Evolutionary conservation across 2,113 vertebrate species (phyloP).

Genomic region (human): GRCh38 chr1:73777001-73777500

Average conservation of each 20-base stretch:
- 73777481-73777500: no score
- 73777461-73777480: no score
- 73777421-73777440: no score
- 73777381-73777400: not conserved
- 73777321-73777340: not conserved
- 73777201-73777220: not conserved
- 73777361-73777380: not conserved
- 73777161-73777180: not conserved
- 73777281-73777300: not conserved
- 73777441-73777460: fast-evolving
- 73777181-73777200: not conserved
- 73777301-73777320: not conserved
- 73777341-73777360: not conserved
- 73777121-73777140: not conserved
- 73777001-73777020: not conserved
- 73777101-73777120: not conserved
- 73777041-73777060: not conserved
- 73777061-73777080: not conserved
- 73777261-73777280: not conserved
- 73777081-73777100: not conserved
- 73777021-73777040: not conserved
- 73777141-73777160: not conserved
- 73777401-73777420: no score
- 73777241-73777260: not conserved
- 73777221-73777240: not conserved